Conservation (phyloP, 2,888 invertebrate species). For the Zygothrica quintamaculata region DNA sequence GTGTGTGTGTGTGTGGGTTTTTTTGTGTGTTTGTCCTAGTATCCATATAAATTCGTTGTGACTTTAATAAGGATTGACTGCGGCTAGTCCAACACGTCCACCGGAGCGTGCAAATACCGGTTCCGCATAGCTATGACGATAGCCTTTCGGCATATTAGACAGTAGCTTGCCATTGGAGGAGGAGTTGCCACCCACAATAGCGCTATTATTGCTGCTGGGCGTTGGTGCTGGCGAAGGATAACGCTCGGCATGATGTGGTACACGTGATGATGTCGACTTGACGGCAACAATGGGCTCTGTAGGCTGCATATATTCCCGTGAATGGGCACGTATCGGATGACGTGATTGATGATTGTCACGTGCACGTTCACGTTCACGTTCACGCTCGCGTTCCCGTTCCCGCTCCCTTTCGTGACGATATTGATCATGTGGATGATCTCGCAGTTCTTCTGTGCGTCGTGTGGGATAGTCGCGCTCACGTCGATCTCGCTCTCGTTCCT, state of each 20-base stretch:
- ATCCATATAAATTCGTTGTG: conserved; percentile 31
- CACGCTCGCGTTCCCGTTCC: conserved; percentile 34
- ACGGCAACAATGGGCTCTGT: conserved; percentile 39
- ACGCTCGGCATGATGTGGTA: conserved; percentile 54
- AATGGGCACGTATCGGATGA: conserved; percentile 54
- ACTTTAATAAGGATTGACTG: conserved; percentile 83
- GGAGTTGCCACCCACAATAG: conserved; percentile 28
- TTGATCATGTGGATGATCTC: conserved; percentile 54
- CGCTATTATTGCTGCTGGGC: conserved; percentile 48
- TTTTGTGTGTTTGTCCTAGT: not conserved
- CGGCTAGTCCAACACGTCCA: conserved; percentile 84
- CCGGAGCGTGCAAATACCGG: conserved; percentile 83
- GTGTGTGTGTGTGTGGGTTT: not conserved
- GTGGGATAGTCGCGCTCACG: conserved; percentile 41
- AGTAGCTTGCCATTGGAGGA: conserved; percentile 75
- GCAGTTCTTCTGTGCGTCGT: conserved; percentile 43
- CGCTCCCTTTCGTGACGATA: conserved; percentile 63
- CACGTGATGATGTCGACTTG: conserved; percentile 58
- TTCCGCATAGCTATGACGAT: conserved; percentile 85
- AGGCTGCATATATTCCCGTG: conserved; percentile 62
- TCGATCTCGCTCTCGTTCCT: conserved; percentile 46
- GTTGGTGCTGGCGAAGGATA: conserved; percentile 74
- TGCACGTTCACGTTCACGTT: conserved; percentile 36
- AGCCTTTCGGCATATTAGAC: conserved; percentile 83
- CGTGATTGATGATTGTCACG: conserved; percentile 37